These are phyloP conservation scores for Boloria selene DNA, from an alignment of 2,888 invertebrate genomes.

Conservation along the genomic window DNA sequence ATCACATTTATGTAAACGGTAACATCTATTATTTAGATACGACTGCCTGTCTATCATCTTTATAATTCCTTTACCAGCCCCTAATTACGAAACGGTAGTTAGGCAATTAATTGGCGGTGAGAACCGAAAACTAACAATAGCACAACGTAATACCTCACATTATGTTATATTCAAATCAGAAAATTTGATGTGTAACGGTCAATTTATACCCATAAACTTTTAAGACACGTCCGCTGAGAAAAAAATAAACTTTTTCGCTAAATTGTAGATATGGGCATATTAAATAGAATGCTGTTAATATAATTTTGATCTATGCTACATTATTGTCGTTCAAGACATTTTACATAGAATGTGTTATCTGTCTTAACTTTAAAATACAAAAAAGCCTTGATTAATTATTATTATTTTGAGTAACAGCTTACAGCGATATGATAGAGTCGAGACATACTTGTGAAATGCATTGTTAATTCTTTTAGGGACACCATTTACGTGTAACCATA, in stretches of 20 bases:
- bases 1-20: constrained; percentile 51
- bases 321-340: no score
- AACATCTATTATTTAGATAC: constrained; percentile 63
- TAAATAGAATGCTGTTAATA: no score
- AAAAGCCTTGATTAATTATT: no score
- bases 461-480: no score
- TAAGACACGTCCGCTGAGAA: constrained; percentile 10
- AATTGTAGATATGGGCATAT: neutral
- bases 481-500: no score
- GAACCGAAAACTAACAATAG: constrained; percentile 76
- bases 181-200: constrained; percentile 48
- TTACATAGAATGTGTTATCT: no score
- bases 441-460: no score
- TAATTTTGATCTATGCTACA: no score
- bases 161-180: constrained; percentile 57
- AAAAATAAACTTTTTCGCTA: constrained; percentile 11
- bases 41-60: constrained; percentile 62
- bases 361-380: no score
- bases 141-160: constrained; percentile 47
- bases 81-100: constrained; percentile 72
- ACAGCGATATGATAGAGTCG: no score
- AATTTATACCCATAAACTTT: constrained; percentile 29
- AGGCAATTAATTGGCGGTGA: constrained; percentile 75
- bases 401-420: no score
- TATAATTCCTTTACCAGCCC: constrained; percentile 69